These are phyloP conservation scores for Dolichopus griseipennis DNA, from an alignment of 2,888 invertebrate genomes.

Conservation along the genomic window DNA sequence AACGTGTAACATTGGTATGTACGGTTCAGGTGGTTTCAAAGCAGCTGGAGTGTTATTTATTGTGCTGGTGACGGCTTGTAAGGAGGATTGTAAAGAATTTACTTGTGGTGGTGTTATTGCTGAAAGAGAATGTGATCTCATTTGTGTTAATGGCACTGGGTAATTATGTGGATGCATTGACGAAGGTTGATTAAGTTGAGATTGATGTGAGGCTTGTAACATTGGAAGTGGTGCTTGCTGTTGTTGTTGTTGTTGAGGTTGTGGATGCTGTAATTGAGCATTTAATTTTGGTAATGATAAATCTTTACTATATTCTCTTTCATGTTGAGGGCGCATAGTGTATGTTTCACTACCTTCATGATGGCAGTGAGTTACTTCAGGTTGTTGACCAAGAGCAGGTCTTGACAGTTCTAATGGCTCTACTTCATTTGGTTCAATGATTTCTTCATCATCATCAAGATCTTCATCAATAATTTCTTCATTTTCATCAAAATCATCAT, in stretches of 20 bases:
- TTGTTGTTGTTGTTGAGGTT: conserved; percentile 2
- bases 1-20: conserved; percentile 59
- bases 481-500: conserved; percentile 15
- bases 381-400: conserved; percentile 22
- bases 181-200: conserved; percentile 16
- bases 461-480: conserved; percentile 29
- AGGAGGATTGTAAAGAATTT: conserved; percentile 26
- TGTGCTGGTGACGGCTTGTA: conserved; percentile 28
- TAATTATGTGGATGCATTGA: conserved; percentile 20
- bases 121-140: conserved; percentile 17
- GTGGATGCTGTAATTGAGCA: conserved; percentile 21
- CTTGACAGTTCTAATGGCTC: not conserved
- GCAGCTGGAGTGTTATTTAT: conserved; percentile 35
- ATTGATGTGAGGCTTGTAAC: conserved; percentile 21
- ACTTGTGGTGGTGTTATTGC: conserved; percentile 20
- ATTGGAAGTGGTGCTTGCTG: conserved; percentile 22
- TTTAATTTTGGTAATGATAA: conserved; percentile 12
- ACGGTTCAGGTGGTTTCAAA: conserved; percentile 35
- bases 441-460: conserved; percentile 28
- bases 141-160: conserved; percentile 15
- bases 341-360: conserved; percentile 56
- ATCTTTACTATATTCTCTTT: conserved; percentile 31
- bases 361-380: conserved; percentile 60
- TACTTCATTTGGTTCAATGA: conserved; percentile 23
- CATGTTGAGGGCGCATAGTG: conserved; percentile 65